phyloP scores from a whole-genome alignment of 1,140 invertebrate genomes.

The Mactra quadrangularis region DNA sequence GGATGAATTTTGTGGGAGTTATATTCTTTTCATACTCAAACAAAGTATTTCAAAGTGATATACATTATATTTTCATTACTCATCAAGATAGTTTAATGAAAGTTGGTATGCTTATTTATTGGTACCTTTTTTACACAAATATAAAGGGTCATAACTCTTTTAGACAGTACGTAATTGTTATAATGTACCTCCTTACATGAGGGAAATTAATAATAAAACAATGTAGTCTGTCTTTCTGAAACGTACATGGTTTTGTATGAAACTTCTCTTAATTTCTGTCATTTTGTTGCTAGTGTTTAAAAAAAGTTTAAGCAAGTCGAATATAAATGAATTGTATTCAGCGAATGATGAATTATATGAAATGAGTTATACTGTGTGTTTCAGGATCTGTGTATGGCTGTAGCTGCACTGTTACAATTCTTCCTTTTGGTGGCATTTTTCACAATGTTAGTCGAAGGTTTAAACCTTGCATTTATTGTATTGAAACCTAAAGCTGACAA shows the following conservation, averaged over 20 bases:
- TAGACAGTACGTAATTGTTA: too few relatives aligned
- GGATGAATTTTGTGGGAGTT: too few relatives aligned
- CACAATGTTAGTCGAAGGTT: conserved; percentile 12
- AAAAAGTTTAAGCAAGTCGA: neutral
- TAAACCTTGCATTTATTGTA: neutral
- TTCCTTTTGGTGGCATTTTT: conserved; percentile 30
- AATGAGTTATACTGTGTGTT: neutral
- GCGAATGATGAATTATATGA: neutral
- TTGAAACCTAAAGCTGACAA: neutral
- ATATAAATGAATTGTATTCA: neutral
- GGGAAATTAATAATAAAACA: too few relatives aligned
- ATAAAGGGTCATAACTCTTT: too few relatives aligned
- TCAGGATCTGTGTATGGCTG: conserved; percentile 6
- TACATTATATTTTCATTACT: too few relatives aligned
- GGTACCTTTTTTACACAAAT: too few relatives aligned
- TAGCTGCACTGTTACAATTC: conserved; percentile 6
- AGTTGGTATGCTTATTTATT: too few relatives aligned
- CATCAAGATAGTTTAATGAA: too few relatives aligned
- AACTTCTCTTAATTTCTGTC: neutral
- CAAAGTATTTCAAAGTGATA: too few relatives aligned
- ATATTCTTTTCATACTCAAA: too few relatives aligned
- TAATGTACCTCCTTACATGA: too few relatives aligned
- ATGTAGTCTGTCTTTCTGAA: too few relatives aligned
- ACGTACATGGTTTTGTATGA: neutral
- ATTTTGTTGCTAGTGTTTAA: neutral